Evolutionary conservation across 2,113 vertebrate genomes (phyloP), one percentile per base, ranked within the genome.

Genomic region (Carassius carassius): DNA sequence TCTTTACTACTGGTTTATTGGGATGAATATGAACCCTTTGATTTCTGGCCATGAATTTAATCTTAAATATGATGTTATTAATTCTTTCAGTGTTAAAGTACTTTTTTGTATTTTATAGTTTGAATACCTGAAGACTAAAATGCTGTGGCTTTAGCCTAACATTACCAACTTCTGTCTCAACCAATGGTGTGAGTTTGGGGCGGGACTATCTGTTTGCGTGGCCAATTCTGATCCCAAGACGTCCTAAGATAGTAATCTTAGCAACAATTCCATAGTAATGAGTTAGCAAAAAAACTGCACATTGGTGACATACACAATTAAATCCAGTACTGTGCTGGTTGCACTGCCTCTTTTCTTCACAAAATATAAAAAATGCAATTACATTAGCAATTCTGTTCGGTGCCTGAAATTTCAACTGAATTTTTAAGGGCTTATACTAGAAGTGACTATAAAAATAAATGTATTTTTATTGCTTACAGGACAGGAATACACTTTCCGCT

Each of bases 1-100:
- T 60, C 19, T 13, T 78, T 32, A 58, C 75, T 58, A 54, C 54
- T 58, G 54, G 16, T 35, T 77, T 77, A 56, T 56, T 77, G 54
- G 25, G 51, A 12, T 78, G 54, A 60, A 60, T 78, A 12, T 78
- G 54, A 60, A 60, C 29, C 29, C 13, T 37, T 78, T 56, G 54
- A 37, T 35, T 70, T 84, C 44, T 56, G 54, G 10, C 10, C 11
- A 7, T 41, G 4, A 44, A 72, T 72, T 44, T 72, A 58, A 37
- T 49, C 16, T 32, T 56, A 49, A 14, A 47, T 11, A 74, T 14
- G 37, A 73, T 32, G 29, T 8, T 17, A 67, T 67, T 67, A 32
- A 72, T 72, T 41, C 19, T 72, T 72, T 44, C 41, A 44, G 9
- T 72, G 47, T 51, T 49, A 17, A 29, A 76, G 9, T 32, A 32